phyloP scores from a whole-genome alignment of 2,113 vertebrate genomes.

The Mobula birostris region DNA sequence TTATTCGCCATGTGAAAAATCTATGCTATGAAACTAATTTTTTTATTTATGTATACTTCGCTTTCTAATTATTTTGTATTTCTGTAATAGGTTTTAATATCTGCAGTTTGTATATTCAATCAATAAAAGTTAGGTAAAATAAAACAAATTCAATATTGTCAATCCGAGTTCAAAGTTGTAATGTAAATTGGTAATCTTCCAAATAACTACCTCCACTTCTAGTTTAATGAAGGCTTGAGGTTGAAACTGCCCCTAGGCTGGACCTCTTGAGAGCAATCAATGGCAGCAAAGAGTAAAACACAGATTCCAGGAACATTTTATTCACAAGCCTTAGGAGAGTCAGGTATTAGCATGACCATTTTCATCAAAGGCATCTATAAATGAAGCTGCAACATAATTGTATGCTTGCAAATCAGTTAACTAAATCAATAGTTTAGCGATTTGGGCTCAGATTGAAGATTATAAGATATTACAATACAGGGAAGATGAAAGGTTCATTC shows the following conservation, averaged over 20 bases:
- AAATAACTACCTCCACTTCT: slow-evolving; percentile 55
- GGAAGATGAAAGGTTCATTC: slow-evolving; percentile 69
- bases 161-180: slow-evolving; percentile 48
- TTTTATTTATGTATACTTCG: background rate
- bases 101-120: background rate
- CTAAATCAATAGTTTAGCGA: slow-evolving; percentile 33
- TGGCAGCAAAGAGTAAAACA: slow-evolving; percentile 39
- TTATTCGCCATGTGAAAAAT: background rate
- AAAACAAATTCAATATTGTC: slow-evolving; percentile 49
- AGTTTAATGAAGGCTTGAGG: slow-evolving; percentile 54
- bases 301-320: slow-evolving; percentile 40
- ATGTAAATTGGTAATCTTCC: slow-evolving; percentile 55
- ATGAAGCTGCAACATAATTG: slow-evolving; percentile 24
- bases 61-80: background rate
- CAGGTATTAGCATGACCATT: background rate
- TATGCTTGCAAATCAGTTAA: background rate
- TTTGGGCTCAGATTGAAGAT: slow-evolving; percentile 41
- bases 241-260: slow-evolving; percentile 47
- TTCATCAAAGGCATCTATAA: background rate
- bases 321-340: background rate
- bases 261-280: slow-evolving; percentile 48
- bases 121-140: slow-evolving; percentile 36
- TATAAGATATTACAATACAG: slow-evolving; percentile 45
- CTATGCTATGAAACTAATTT: background rate
- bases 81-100: background rate